phyloP scores from a whole-genome alignment of 2,888 invertebrate genomes.

The Heteropelma amictum region DNA sequence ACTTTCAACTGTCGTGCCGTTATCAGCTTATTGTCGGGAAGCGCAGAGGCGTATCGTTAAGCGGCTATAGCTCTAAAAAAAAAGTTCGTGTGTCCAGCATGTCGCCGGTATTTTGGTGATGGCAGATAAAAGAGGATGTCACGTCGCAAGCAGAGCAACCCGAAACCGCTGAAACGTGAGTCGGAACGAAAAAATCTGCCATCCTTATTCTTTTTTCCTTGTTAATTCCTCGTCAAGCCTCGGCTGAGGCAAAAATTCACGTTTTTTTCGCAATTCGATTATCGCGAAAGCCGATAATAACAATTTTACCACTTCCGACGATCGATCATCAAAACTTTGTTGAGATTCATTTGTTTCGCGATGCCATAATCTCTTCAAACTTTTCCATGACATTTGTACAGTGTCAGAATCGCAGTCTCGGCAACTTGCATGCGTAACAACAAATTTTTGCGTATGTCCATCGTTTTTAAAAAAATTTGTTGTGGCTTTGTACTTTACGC shows the following conservation, averaged over 20 bases:
- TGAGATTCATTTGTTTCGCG: background rate
- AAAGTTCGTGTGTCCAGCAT: conserved; percentile 55
- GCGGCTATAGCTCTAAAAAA: background rate
- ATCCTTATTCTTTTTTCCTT: background rate
- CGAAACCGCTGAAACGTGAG: conserved; percentile 97
- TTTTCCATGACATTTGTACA: background rate
- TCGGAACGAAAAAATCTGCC: conserved; percentile 66
- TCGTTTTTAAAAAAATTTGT: too few species aligned
- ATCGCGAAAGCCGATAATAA: too few species aligned
- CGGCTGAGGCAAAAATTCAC: background rate
- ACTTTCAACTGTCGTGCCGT: conserved; percentile 11
- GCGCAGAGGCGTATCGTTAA: background rate
- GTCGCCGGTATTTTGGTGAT: conserved; percentile 75
- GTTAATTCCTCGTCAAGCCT: background rate
- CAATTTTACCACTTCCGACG: too few species aligned
- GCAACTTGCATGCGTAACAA: background rate
- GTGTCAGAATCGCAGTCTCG: background rate
- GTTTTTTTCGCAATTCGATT: too few species aligned
- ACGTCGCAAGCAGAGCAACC: conserved; percentile 96
- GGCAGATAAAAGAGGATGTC: conserved; percentile 84
- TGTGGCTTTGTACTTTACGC: too few species aligned
- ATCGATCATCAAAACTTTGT: too few species aligned
- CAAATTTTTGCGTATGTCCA: too few species aligned
- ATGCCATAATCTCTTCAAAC: background rate
- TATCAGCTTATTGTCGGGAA: background rate